These are phyloP conservation scores for Lamellibrachia satsuma DNA, from an alignment of 2,888 invertebrate genomes.

Conservation along the genomic window DNA sequence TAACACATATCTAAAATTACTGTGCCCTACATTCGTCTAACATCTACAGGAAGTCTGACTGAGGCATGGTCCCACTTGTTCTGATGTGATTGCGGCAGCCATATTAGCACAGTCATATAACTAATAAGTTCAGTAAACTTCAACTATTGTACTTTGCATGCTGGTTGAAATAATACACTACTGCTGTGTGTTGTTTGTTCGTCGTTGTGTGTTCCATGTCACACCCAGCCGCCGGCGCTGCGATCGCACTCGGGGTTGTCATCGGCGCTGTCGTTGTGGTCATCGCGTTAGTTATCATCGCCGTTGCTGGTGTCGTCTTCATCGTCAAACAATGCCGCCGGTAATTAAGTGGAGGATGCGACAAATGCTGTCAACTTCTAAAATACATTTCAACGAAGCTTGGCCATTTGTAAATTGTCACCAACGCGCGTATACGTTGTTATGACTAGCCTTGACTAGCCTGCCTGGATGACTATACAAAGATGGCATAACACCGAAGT, in stretches of 20 bases:
- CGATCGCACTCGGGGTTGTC: background rate
- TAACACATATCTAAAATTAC: no score
- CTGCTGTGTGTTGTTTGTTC: background rate
- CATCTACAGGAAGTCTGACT: no score
- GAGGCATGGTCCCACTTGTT: no score
- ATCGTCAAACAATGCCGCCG: background rate
- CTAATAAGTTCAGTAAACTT: no score
- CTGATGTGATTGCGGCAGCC: no score
- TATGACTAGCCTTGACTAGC: background rate
- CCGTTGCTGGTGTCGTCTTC: background rate
- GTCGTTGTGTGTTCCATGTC: background rate
- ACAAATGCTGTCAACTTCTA: background rate
- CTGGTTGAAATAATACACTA: no score
- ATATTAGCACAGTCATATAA: no score
- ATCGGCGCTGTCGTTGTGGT: background rate
- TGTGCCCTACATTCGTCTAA: no score
- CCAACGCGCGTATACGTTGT: background rate
- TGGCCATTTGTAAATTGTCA: background rate
- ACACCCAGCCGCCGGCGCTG: background rate
- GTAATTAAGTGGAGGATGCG: background rate
- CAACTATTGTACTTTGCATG: no score
- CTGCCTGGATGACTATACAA: no score
- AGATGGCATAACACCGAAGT: no score
- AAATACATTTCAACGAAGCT: background rate
- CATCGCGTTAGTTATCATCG: background rate